These are phyloP conservation scores for Macrosteles quadrilineatus DNA, from an alignment of 1,140 invertebrate genomes.

Conservation along the genomic window DNA sequence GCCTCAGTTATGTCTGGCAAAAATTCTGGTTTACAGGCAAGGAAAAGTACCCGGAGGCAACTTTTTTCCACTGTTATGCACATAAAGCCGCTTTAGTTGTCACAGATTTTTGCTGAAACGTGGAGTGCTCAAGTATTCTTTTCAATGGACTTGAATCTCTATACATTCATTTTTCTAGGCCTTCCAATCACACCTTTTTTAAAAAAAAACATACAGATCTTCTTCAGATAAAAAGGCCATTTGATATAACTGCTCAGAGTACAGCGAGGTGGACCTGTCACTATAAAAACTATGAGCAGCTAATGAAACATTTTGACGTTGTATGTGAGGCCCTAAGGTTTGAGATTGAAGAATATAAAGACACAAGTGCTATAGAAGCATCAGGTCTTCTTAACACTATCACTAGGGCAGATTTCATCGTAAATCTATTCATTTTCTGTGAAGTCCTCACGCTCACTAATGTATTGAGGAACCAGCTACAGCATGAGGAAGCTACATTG, in stretches of 20 bases:
- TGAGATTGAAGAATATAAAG: background rate
- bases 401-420: background rate
- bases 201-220: background rate
- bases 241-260: background rate
- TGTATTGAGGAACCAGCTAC: no score
- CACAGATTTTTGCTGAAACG: no score
- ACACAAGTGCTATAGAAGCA: constrained; percentile 1
- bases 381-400: background rate
- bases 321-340: background rate
- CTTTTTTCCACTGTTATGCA: no score
- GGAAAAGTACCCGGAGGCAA: no score
- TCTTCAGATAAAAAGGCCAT: constrained; percentile 1
- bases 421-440: constrained; percentile 2
- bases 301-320: constrained; percentile 3
- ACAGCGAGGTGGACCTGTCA: constrained; percentile 1
- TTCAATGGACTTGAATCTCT: no score
- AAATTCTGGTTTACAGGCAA: background rate
- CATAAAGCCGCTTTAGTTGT: no score
- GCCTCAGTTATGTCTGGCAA: constrained; percentile 1
- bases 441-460: background rate
- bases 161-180: no score
- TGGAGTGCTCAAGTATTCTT: no score
- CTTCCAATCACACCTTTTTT: no score
- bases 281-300: constrained; percentile 10
- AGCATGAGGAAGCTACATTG: no score